A percentile compares a stretch with the other conserved stretches of the same genome.
Evolutionary conservation across 2,797 vertebrate species (phyloP).

Genomic region (Cuculus canorus): DNA sequence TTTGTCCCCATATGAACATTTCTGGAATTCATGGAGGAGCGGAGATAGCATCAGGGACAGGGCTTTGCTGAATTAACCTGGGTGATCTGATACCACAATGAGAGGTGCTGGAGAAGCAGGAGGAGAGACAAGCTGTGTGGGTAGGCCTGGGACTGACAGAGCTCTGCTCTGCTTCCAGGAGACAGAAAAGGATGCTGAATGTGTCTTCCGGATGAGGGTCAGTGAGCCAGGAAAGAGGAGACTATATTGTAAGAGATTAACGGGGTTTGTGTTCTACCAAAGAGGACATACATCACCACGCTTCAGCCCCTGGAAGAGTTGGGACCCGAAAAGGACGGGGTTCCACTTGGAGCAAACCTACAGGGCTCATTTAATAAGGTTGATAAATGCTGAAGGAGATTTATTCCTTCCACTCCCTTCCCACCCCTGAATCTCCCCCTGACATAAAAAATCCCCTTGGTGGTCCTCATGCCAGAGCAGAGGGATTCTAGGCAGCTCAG

Average conservation of each 20-base stretch:
- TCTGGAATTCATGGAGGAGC: constrained; percentile 8
- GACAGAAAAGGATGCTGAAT: not conserved
- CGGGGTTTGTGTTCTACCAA: not conserved
- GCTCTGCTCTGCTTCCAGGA: not conserved
- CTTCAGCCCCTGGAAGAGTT: not conserved
- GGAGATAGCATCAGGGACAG: not conserved
- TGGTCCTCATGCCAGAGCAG: not conserved
- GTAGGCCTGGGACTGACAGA: not conserved
- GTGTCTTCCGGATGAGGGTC: not conserved
- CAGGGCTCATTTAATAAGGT: not conserved
- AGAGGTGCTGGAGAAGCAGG: not conserved
- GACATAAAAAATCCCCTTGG: not conserved
- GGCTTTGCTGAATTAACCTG: constrained; percentile 4
- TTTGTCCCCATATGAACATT: constrained; percentile 25
- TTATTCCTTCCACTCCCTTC: not conserved
- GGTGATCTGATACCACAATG: not conserved
- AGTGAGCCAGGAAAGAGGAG: not conserved
- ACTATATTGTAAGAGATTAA: not conserved
- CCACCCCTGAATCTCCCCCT: not conserved
- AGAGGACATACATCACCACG: not conserved
- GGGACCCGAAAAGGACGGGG: not conserved
- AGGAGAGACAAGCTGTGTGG: not conserved
- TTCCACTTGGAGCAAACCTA: not conserved
- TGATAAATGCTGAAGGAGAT: accelerated
- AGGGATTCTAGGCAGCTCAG: not conserved